These are phyloP conservation scores for Emydura subglobosa DNA, from an alignment of 2,113 vertebrate genomes.

Conservation along the genomic window DNA sequence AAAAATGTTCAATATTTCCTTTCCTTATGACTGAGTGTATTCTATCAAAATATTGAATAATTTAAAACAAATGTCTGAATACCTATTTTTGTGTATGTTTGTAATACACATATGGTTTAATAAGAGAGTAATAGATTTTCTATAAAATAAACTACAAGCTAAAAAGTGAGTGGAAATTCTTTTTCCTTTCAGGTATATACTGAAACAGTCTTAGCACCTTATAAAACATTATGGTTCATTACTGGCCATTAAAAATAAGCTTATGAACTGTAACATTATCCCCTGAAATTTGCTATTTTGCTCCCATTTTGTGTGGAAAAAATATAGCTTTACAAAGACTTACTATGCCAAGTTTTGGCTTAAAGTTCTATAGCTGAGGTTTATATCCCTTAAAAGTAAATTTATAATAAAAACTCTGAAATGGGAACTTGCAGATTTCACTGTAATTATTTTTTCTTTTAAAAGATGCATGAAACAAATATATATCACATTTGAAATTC, in stretches of 20 bases:
- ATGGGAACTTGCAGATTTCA: neutral
- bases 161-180: neutral
- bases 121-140: neutral
- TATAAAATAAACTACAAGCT: neutral
- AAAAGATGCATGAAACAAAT: accelerated
- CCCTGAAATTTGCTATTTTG: slow-evolving; percentile 4
- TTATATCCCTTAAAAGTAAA: neutral
- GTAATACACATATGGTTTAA: neutral
- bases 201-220: neutral
- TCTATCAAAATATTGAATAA: slow-evolving; percentile 29
- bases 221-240: slow-evolving; percentile 22
- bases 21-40: neutral
- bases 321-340: neutral
- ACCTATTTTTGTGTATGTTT: neutral
- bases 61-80: neutral
- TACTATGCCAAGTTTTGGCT: neutral
- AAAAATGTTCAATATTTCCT: neutral
- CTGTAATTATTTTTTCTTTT: neutral
- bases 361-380: neutral
- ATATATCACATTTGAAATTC: neutral
- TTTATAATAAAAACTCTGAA: neutral
- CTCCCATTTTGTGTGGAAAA: neutral
- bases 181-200: neutral
- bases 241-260: neutral
- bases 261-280: neutral